Percentiles rank a stretch among this genome's conserved stretches.
phyloP scores from a whole-genome alignment of 1,140 invertebrate genomes.

The Diorhabda elongata region DNA sequence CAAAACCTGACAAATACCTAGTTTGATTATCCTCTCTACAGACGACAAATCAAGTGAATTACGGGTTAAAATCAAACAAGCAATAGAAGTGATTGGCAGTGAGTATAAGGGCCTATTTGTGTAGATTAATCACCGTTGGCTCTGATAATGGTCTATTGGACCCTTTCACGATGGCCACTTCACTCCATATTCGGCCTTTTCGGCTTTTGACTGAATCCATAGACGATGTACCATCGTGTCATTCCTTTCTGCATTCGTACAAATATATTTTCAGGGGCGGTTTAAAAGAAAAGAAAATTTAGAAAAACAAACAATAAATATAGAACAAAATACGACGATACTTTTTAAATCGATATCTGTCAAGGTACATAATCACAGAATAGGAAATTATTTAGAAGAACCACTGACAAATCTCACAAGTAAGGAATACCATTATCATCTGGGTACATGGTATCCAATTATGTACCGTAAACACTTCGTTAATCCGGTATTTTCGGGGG shows the following conservation, averaged over 20 bases:
- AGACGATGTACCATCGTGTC: constrained; percentile 13
- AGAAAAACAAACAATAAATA: too few relatives aligned
- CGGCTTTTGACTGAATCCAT: constrained; percentile 33
- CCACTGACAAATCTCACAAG: too few relatives aligned
- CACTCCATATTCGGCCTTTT: constrained; percentile 14
- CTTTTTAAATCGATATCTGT: too few relatives aligned
- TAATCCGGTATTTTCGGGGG: too few relatives aligned
- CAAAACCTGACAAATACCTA: constrained; percentile 20
- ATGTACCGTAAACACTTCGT: too few relatives aligned
- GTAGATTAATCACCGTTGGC: constrained; percentile 31
- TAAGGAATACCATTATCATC: too few relatives aligned
- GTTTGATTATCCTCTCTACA: constrained; percentile 18
- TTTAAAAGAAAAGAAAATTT: too few relatives aligned
- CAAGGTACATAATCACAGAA: too few relatives aligned
- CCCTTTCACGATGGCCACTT: constrained; percentile 35
- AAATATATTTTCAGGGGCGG: not conserved
- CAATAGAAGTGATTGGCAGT: constrained; percentile 34
- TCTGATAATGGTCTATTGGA: constrained; percentile 19
- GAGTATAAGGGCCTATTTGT: constrained; percentile 28
- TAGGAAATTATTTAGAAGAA: too few relatives aligned
- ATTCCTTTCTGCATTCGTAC: constrained; percentile 10
- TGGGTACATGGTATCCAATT: too few relatives aligned
- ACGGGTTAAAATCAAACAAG: constrained; percentile 29
- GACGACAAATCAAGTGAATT: constrained; percentile 22
- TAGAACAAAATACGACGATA: too few relatives aligned